Base-by-base conservation (phyloP, 2,888 invertebrate species). In the Perizoma affinitatum region DNA sequence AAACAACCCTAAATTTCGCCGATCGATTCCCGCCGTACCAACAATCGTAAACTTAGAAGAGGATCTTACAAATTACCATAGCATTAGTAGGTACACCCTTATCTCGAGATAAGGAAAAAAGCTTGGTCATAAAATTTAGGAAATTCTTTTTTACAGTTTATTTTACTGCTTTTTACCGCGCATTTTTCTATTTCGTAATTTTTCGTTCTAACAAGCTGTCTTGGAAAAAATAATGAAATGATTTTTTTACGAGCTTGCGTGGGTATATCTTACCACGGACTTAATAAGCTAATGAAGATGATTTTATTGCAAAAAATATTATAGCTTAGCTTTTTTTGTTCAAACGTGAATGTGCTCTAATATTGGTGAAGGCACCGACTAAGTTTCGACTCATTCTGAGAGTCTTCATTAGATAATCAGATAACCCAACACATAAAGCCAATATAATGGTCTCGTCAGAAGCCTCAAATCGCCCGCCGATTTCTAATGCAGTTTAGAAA, bases 61-160 rank as follows among this genome's bases (percentile, higher is more conserved):
- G 53, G 50, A 43, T 55, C 38, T 43, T 10, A 35, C 4, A 34
- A 48, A 60, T 55, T 54, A 47, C 60, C 60, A 60, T 60, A 54
- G 35, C 43, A 33, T 52, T 43, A 45, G 42, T n/a, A 44, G 0
- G 42, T 22, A 22, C 45, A 34, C 6, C 47, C 43, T 44, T 60
- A 55, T 52, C 38, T 10, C 51, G 42, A 51, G 8, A 38, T 60
- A 60, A 33, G 60, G 51, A 38, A 42, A 8, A 57, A 35, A 42
- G 59, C 60, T 33, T 34, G 53, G 64, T 66, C 63, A 62, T 68
- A 63, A 66, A 62, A 64, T 68, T 65, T 62, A 57, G 59, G 43
- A 61, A 61, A 61, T 54, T 53, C 45, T 64, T 66, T 22, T 62
- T 58, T 58, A 66, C 65, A 61, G 65, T 63, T 51, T 48, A 54